A percentile compares a stretch with the other conserved stretches of the same genome.
phyloP scores from a whole-genome alignment of 2,797 vertebrate species.

The Lacerta agilis region DNA sequence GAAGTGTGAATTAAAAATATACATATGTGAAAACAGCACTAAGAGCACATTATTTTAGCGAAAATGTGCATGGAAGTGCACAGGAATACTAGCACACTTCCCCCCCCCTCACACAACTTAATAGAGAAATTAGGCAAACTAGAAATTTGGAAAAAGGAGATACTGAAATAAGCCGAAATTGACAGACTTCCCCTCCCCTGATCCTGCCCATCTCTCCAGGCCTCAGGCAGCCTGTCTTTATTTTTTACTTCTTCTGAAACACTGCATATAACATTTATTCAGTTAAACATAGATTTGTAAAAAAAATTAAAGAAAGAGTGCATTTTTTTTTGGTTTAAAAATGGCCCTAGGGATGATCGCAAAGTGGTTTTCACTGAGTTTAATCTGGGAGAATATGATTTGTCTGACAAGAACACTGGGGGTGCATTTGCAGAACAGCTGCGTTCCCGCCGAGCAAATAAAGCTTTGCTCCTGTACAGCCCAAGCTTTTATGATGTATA shows the following conservation, averaged over 20 bases:
- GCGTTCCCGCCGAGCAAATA: background rate
- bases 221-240: background rate
- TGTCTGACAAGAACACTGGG: background rate
- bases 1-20: no score
- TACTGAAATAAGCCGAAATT: no score
- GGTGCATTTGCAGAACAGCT: background rate
- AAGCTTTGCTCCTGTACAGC: background rate
- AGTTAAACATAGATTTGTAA: background rate
- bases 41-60: no score
- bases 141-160: no score
- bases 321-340: background rate
- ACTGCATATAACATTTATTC: background rate
- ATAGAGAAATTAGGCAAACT: no score
- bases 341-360: background rate
- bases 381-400: background rate
- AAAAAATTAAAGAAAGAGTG: background rate
- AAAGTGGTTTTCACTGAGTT: background rate
- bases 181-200: no score
- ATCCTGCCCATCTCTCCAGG: background rate
- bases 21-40: no score
- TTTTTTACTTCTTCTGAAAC: background rate
- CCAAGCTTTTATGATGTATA: background rate
- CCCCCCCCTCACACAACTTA: no score
- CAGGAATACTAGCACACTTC: no score
- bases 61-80: no score